Percentiles rank a stretch among this genome's conserved stretches.
phyloP scores from a whole-genome alignment of 2,888 invertebrate genomes.

The Diabrotica balteata region DNA sequence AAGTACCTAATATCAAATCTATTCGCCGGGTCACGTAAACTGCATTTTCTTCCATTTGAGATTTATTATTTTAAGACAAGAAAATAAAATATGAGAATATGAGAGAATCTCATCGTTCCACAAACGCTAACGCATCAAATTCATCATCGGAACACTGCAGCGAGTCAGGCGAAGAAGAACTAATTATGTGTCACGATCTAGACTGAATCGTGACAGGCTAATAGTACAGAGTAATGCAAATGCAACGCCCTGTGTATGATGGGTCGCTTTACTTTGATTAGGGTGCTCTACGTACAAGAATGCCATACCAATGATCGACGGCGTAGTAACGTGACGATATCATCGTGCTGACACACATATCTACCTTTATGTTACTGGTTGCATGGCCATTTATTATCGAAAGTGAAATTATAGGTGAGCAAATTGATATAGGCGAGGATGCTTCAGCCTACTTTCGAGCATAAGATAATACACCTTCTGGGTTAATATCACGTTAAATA shows the following conservation, averaged over 20 bases:
- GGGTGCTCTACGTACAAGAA: conserved; percentile 20
- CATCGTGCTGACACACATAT: conserved; percentile 11
- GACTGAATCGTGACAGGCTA: conserved; percentile 28
- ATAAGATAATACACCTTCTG: too few relatives aligned
- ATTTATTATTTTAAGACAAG: too few relatives aligned
- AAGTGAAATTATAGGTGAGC: conserved; percentile 4
- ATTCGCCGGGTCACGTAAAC: too few relatives aligned
- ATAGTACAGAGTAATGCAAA: conserved; percentile 26
- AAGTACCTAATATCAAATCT: too few relatives aligned
- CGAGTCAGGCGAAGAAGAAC: conserved; percentile 22
- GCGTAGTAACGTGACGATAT: conserved; percentile 1
- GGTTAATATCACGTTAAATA: too few relatives aligned
- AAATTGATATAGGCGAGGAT: too few relatives aligned
- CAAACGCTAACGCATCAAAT: conserved; percentile 6
- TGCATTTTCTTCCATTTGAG: too few relatives aligned
- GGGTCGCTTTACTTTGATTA: conserved; percentile 23
- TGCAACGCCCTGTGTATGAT: conserved; percentile 26
- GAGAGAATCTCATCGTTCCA: neutral
- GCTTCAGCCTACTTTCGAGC: too few relatives aligned
- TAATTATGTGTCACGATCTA: conserved; percentile 32
- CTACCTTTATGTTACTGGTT: conserved; percentile 3
- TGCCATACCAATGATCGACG: conserved; percentile 7
- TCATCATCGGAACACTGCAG: conserved; percentile 7
- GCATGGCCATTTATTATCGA: neutral
- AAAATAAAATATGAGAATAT: too few relatives aligned